Evolutionary conservation across 2,113 vertebrate species (phyloP), one percentile per base, ranked within the genome.

Genomic region (Cynocephalus volans): DNA sequence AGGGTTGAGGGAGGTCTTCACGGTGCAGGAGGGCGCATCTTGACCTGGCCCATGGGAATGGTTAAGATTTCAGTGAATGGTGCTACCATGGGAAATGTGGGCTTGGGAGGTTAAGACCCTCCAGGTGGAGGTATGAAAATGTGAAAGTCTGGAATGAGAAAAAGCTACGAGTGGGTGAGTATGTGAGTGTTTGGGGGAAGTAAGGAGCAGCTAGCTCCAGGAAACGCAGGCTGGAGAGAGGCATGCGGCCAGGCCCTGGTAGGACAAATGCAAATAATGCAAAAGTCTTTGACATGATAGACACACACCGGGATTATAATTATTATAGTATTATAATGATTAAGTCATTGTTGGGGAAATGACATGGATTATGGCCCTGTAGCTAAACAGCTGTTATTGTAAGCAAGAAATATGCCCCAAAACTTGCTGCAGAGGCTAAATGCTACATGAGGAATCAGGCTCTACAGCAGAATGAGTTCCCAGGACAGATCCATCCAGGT

Each of bases 381-480:
- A 73, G 67, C 31, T 81, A 91, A 93, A 52, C 21, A 58, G 28
- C 36, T 93, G 58, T 52, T 70, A 84, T 95, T 95, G 90, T 76
- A 82, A 96, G 70, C 33, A 90, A 84, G 50, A 90, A 90, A 76
- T 96, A 93, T 58, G n/a, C 36, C 70, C 69, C 45, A 90, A 64
- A 87, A 45, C 24, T 80, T 76, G 89, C 24, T 41, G 19, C 70
- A 88, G 67, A 90, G 90, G 58, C 82, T 80, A 24, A 77, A 65
- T 41, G 80, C 33, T 52, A 7, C 50, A 50, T 5, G 79, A 81
- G 83, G 89, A 93, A 87, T 15, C 54, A 84, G 15, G 5, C 15
- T 89, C 31, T 93, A 28, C 31, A 50, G 75, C 79, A 83, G 79
- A 96, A 87, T 93, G 70, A 86, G 45, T 95, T 95, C 90, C 65